Percentiles rank a stretch among this genome's conserved stretches.
Conservation (phyloP, 2,113 vertebrate genomes). For the Apodemus sylvaticus region DNA sequence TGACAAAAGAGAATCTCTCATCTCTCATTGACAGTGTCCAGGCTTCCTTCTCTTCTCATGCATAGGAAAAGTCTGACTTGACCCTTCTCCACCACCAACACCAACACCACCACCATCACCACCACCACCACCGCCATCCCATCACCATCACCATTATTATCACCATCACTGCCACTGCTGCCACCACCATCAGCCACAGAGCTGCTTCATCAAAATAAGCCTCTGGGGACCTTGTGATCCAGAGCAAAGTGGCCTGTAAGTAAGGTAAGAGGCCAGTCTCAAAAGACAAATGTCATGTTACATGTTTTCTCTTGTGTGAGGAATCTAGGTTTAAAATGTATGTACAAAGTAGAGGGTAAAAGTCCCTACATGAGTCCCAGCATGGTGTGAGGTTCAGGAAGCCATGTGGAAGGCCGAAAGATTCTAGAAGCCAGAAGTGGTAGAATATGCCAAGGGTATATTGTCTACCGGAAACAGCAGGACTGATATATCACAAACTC, state of each 20-base stretch:
- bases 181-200: background rate
- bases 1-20: background rate
- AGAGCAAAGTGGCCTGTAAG: background rate
- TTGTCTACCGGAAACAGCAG: background rate
- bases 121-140: no score
- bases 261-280: background rate
- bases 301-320: no score
- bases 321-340: background rate
- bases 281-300: background rate
- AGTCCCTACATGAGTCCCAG: background rate
- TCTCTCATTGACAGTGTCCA: background rate
- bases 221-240: background rate
- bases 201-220: slow-evolving; percentile 28
- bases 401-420: background rate
- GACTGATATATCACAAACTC: background rate
- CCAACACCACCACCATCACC: no score
- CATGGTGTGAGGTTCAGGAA: background rate
- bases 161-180: background rate
- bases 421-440: background rate
- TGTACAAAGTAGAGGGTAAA: background rate
- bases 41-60: background rate
- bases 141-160: no score
- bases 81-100: background rate
- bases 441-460: background rate
- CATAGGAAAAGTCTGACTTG: slow-evolving; percentile 7